These are phyloP conservation scores for Nylanderia fulva DNA, from an alignment of 1,140 invertebrate genomes.

Conservation along the genomic window DNA sequence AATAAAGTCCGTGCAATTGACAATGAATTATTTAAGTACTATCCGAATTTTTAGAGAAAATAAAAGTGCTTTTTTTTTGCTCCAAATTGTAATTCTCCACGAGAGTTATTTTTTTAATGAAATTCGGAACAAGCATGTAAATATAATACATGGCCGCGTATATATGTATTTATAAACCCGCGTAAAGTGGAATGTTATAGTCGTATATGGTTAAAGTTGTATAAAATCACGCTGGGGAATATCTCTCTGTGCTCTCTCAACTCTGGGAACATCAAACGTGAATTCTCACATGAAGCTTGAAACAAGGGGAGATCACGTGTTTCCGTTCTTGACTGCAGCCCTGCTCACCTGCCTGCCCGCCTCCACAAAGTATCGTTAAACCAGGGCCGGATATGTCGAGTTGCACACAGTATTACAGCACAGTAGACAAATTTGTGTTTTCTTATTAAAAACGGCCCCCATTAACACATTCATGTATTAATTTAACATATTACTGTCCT, in stretches of 20 bases:
- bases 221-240: conserved; percentile 36
- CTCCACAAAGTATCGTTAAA: conserved; percentile 36
- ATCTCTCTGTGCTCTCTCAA: not conserved
- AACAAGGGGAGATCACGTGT: conserved; percentile 55
- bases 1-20: not conserved
- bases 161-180: not conserved
- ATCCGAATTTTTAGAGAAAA: no score
- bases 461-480: no score
- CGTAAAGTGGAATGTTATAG: not conserved
- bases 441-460: no score
- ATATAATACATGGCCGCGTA: not conserved
- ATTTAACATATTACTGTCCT: no score
- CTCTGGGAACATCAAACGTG: conserved; percentile 51
- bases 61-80: no score
- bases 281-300: conserved; percentile 59
- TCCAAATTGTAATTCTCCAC: no score
- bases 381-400: conserved; percentile 36
- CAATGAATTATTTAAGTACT: conserved; percentile 8
- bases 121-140: not conserved
- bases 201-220: not conserved
- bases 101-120: not conserved
- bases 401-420: not conserved
- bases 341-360: conserved; percentile 51
- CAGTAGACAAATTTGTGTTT: no score
- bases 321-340: conserved; percentile 60